Evolutionary conservation across 2,888 invertebrate genomes (phyloP).

Genomic region (Agriopis leucophaearia): DNA sequence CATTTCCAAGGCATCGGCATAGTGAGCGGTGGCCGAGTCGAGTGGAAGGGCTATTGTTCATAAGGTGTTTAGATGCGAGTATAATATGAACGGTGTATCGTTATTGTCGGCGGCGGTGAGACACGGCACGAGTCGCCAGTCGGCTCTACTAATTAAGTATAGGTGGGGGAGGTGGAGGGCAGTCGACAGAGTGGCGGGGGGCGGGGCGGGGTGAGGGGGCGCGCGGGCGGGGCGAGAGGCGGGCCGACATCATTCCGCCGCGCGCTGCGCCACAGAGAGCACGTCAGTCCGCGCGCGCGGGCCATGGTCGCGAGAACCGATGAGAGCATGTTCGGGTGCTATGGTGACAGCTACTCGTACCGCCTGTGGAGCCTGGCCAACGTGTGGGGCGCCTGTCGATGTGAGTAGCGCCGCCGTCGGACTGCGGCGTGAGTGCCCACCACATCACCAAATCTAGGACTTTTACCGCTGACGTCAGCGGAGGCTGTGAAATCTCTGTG

Average conservation of each 20-base stretch:
- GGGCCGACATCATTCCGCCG: conserved; percentile 80
- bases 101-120: conserved; percentile 41
- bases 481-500: conserved; percentile 70
- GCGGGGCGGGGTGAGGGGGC: conserved; percentile 53
- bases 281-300: conserved; percentile 86
- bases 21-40: conserved; percentile 24
- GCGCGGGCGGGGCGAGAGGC: conserved; percentile 61
- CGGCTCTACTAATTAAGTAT: conserved; percentile 79
- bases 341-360: conserved; percentile 91
- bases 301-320: conserved; percentile 94
- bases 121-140: conserved; percentile 54
- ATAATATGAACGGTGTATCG: conserved; percentile 48
- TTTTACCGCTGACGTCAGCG: conserved; percentile 70
- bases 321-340: conserved; percentile 91
- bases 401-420: conserved; percentile 85
- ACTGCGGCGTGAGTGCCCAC: conserved; percentile 50
- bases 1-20: conserved; percentile 46
- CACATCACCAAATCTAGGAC: conserved; percentile 59
- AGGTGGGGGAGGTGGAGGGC: conserved; percentile 63
- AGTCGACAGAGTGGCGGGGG: conserved; percentile 48
- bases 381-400: conserved; percentile 91
- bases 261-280: conserved; percentile 78
- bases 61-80: conserved; percentile 49
- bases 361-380: conserved; percentile 92
- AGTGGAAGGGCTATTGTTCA: conserved; percentile 43